Conservation (phyloP, 2,797 vertebrate genomes). For the Serranus cabrilla region DNA sequence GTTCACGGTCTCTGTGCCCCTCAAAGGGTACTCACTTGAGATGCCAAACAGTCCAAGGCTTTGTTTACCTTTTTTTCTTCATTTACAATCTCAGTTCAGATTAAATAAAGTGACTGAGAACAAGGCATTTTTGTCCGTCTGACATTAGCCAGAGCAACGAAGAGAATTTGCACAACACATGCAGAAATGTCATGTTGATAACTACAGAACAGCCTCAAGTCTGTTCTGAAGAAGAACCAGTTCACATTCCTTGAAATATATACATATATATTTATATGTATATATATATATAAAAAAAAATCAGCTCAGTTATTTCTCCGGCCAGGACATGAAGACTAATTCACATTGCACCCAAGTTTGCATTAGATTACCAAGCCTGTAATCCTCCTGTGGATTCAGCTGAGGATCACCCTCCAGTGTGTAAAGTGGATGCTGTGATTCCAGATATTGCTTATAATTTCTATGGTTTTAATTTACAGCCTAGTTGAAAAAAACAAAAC, state of each 20-base stretch:
- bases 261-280: too few relatives aligned
- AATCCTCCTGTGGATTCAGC: conserved; percentile 14
- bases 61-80: conserved; percentile 69
- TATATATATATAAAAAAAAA: not conserved
- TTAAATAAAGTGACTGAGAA: conserved; percentile 58
- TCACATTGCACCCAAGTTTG: conserved; percentile 49
- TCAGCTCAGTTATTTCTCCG: conserved; percentile 5
- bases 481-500: not conserved
- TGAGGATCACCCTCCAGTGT: conserved; percentile 53
- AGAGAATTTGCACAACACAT: conserved; percentile 28
- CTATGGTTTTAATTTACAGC: not conserved
- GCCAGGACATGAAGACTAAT: conserved; percentile 6
- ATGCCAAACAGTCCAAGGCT: conserved; percentile 66
- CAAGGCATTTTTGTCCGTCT: conserved; percentile 73
- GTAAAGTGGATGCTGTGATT: not conserved
- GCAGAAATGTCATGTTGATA: too few relatives aligned
- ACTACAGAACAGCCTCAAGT: too few relatives aligned
- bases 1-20: conserved; percentile 57
- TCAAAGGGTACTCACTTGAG: conserved; percentile 43
- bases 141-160: conserved; percentile 67
- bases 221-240: too few relatives aligned
- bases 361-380: conserved; percentile 36
- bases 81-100: conserved; percentile 57
- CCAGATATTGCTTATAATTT: not conserved
- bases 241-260: too few relatives aligned